A percentile compares a stretch with the other conserved stretches of the same genome.
Evolutionary conservation across 2,113 vertebrate genomes (phyloP).

Genomic region (Grammomys dolichurus): DNA sequence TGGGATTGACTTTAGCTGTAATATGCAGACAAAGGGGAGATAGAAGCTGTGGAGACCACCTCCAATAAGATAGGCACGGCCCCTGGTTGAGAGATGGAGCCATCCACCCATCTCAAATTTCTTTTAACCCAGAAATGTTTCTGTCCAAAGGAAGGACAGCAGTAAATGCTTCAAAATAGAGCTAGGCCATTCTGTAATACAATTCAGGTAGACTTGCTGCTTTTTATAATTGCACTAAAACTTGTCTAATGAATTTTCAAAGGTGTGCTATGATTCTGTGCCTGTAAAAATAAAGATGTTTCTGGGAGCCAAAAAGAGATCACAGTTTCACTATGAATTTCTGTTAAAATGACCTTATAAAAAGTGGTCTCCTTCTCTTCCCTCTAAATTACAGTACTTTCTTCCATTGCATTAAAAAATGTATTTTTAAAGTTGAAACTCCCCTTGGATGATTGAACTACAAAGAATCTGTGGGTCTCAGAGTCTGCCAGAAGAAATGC

Average conservation of each 20-base stretch:
- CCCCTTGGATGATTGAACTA: background rate
- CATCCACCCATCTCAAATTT: too few relatives aligned
- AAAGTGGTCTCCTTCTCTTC: constrained; percentile 41
- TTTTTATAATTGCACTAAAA: constrained; percentile 43
- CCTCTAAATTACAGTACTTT: constrained; percentile 41
- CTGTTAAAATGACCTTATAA: constrained; percentile 48
- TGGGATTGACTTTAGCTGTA: too few relatives aligned
- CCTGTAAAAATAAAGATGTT: constrained; percentile 17
- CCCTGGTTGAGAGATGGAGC: too few relatives aligned
- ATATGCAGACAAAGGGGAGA: too few relatives aligned
- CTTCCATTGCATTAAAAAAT: constrained; percentile 8
- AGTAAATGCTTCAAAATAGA: background rate
- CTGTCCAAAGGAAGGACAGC: too few relatives aligned
- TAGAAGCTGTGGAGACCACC: too few relatives aligned
- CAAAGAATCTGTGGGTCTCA: background rate
- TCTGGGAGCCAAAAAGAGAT: background rate
- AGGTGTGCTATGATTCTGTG: background rate
- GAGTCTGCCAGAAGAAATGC: constrained; percentile 14
- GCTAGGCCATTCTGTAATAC: background rate
- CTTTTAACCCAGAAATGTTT: too few relatives aligned
- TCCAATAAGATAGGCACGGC: too few relatives aligned
- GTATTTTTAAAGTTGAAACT: constrained; percentile 60
- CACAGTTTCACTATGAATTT: constrained; percentile 12
- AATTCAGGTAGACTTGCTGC: background rate
- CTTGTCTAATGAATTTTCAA: background rate